Conservation (phyloP, 2,113 vertebrate genomes). For the Chroicocephalus ridibundus region DNA sequence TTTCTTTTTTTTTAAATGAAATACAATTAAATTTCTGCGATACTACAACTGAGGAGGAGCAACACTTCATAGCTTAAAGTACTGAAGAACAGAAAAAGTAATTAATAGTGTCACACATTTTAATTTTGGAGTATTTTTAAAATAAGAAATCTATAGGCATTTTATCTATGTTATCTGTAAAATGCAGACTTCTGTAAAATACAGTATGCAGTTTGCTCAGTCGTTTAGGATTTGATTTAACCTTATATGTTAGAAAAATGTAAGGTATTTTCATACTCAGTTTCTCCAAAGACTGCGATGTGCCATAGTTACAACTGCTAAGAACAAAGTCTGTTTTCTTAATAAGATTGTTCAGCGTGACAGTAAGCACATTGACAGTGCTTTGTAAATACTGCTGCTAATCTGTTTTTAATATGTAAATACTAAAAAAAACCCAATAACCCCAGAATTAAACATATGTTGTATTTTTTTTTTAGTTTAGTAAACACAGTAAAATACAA, state of each 20-base stretch:
- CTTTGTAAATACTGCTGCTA: background rate
- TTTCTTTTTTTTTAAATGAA: background rate
- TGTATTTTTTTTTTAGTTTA: background rate
- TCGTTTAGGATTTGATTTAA: background rate
- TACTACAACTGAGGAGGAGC: background rate
- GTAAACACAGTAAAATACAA: background rate
- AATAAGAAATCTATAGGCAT: background rate
- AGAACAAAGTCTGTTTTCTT: background rate
- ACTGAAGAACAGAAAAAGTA: background rate
- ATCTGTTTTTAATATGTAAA: background rate
- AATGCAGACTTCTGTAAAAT: background rate
- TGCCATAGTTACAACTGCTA: background rate
- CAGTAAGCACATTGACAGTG: background rate
- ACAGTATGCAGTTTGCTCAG: background rate
- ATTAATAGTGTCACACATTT: accelerated
- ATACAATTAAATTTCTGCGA: background rate
- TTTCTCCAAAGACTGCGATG: background rate
- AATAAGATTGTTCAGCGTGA: background rate
- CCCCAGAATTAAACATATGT: background rate
- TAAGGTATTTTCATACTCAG: background rate
- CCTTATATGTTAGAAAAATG: background rate
- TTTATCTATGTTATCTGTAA: background rate
- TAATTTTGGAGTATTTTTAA: background rate
- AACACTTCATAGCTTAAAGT: background rate
- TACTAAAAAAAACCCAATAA: background rate